Evolutionary conservation across 2,113 vertebrate genomes (phyloP).

Genomic region (Leucoraja erinaceus): DNA sequence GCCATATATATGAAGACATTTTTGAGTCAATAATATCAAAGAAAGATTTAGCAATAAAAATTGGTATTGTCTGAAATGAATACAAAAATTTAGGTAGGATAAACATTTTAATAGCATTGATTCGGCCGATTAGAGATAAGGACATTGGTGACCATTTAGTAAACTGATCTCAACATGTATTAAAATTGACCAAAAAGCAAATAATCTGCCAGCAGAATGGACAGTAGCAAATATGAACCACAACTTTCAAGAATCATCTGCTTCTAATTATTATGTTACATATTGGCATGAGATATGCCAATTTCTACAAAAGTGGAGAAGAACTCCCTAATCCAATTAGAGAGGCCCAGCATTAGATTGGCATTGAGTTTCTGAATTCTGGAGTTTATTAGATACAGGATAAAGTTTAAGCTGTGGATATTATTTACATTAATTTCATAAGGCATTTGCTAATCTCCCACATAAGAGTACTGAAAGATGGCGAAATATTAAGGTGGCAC

Average conservation of each 20-base stretch:
- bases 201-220: neutral
- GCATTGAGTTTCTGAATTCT: neutral
- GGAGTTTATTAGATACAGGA: neutral
- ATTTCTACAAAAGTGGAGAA: neutral
- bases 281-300: no score
- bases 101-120: no score
- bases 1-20: no score
- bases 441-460: neutral
- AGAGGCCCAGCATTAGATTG: no score
- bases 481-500: neutral
- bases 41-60: no score
- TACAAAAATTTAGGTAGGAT: no score
- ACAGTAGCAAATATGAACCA: neutral
- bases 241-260: neutral
- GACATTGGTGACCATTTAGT: no score
- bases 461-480: neutral
- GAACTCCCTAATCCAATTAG: neutral
- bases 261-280: neutral
- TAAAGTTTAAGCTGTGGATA: no score
- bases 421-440: neutral
- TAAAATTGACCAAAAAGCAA: neutral
- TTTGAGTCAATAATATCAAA: no score
- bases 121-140: no score
- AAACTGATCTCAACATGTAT: neutral
- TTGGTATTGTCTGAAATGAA: no score